Evolutionary conservation across 2,113 vertebrate genomes (phyloP), one percentile per base, ranked within the genome.

Genomic region (Hucho hucho): DNA sequence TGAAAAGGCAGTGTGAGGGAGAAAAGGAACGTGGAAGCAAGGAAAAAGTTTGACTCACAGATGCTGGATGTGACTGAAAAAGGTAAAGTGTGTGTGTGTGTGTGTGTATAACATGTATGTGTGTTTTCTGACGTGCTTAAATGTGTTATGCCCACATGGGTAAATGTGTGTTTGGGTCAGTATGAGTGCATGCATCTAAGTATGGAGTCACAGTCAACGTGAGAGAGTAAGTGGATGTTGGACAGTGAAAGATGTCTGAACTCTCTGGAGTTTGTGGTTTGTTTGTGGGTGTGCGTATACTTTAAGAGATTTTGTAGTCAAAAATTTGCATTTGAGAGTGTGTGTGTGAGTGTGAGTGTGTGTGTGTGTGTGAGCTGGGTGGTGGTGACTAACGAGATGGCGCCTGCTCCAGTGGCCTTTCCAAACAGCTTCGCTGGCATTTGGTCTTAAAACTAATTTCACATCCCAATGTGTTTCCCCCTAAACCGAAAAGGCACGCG

Each of bases 381-480:
- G 69, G 69, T 49, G 32, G 29, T 61, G 26, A 56, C 9, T 11
- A 91, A 92, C 87, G 80, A 91, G 87, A 82, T 83, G 83, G 86
- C 76, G 12, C 4, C 85, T 80, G 83, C 80, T 87, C 83, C 83
- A 82, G 72, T 90, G 90, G 90, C 88, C 90, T 92, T 91, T 91
- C 91, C 87, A 53, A 1, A 77, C 84, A 83, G 88, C 85, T 89
- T 90, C 90, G 85, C 84, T 93, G 93, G 84, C 90, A 93, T 91
- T 93, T 92, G 83, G 75, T 90, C 88, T 90, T 82, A 90, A 91
- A 92, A 93, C 91, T 92, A 92, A 93, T 93, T 93, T 92, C 93
- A 91, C 89, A 87, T 92, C 89, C 90, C 93, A 91, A 85, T 91
- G 93, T 93, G 88, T 90, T 92, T 90, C 82, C 82, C 37, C 37